Base-by-base conservation (phyloP, 1,140 invertebrate species). In the Drosophila biarmipes region DNA sequence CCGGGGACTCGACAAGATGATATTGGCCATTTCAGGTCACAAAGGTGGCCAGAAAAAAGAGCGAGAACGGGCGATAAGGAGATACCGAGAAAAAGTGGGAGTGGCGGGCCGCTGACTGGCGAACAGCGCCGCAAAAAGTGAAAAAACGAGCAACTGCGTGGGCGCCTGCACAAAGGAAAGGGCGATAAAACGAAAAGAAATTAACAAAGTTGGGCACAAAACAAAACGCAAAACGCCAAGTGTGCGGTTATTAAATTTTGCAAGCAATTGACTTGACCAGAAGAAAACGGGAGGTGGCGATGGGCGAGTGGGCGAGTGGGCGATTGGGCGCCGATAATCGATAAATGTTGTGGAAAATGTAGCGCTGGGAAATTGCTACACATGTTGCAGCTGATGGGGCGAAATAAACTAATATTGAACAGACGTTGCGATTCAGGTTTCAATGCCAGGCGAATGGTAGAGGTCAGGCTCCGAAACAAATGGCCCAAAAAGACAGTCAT, bases 341-440 rank as follows among this genome's bases (percentile, higher is more conserved):
- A 87, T 87, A 87, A 87, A 84, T 77, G 84, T 77, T 79, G 71
- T 79, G 76, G 76, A 80, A 87, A 89, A 76, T 78, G 52, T 71
- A 75, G 58, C 57, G 67, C 66, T 87, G 82, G 71, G 75, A 79
- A 89, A 79, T 89, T 69, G 63, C 68, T 78, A 78, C 75, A 72
- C 71, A 82, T 73, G 58, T 74, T 61, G 73, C 81, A 81, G 81
- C 63, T 86, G 82, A 81, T 80, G 57, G 57, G 51, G 59, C 58
- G 54, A 85, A 85, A 76, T 69, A 37, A 71, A 78, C 27, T 31
- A 61, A 78, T 71, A 58, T 43, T 40, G 58, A 73, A 49, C 43
- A 64, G 45, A 79, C 43, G 55, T 42, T 29, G 27, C 66, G 15
- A 11, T 34, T 51, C 37, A 31, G 24, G 31, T 77, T 73, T 81